Base-by-base conservation (phyloP, 2,888 invertebrate species). In the Monochamus alternatus region DNA sequence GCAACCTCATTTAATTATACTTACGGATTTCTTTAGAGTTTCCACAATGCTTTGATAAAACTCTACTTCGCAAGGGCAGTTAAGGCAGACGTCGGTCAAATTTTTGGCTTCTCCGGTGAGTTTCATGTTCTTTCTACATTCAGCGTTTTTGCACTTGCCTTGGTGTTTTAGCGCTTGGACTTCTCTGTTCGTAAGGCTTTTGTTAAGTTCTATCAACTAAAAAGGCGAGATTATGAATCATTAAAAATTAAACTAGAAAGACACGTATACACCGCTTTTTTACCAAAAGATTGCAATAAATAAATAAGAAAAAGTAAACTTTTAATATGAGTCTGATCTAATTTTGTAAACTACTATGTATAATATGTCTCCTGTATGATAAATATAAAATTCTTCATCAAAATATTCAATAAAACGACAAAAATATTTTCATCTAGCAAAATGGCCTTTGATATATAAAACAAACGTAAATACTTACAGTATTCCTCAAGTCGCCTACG, bases 131-230 rank as follows among this genome's bases (percentile, higher is more conserved):
- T 74, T 78, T 44, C 60, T 74, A 62, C 83, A 83, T 64, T 76
- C 81, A 5, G 67, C 74, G 63, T 74, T 81, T 59, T 80, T 79
- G 63, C 82, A 82, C 58, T 71, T 78, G 44, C 72, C 72, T 30
- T 60, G 12, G 3, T 14, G 44, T 8, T 51, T 38, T 9, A 30
- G 60, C 12, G 77, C 75, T 62, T 76, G 47, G 22, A 75, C 32
- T 38, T 76, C 78, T 71, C 81, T 81, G 59, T 80, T 82, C 3
- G 80, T 77, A 30, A 85, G 76, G 60, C 73, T 83, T 51, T 81
- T 81, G 60, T 85, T 85, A 52, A 85, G 74, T n/a, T 84, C 84
- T 60, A 81, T 81, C 75, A 84, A 75, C 85, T 84, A 65, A 22
- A 81, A 81, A 7, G 2, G 5, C 14, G 14, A 14, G 0, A 22